phyloP scores from a whole-genome alignment of 92 coral and sea anemone genomes.

The Bergia sp. region DNA sequence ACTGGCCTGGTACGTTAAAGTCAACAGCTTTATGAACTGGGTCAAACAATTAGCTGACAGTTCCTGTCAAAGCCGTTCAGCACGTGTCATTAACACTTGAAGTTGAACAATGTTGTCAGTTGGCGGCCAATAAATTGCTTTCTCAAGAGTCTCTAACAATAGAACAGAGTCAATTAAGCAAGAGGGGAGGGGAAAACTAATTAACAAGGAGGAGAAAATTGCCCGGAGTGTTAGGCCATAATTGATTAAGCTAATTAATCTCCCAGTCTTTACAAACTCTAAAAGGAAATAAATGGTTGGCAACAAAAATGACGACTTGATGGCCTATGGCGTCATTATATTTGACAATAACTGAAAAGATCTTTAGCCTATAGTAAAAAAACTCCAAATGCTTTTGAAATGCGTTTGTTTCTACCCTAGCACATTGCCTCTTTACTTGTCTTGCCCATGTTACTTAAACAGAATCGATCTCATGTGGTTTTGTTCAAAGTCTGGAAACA shows the following conservation, averaged over 20 bases:
- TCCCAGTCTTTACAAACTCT: constrained; percentile 49
- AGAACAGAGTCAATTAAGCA: constrained; percentile 41
- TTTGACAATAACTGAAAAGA: constrained; percentile 25
- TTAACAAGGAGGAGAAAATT: constrained; percentile 90
- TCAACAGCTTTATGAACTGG: constrained; percentile 44
- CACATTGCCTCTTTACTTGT: not conserved
- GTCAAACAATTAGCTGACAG: constrained; percentile 31
- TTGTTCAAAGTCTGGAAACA: not conserved
- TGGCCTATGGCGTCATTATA: constrained; percentile 38
- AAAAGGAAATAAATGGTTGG: constrained; percentile 42
- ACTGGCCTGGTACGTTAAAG: constrained; percentile 10
- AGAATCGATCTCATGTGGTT: not conserved
- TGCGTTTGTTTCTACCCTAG: not conserved
- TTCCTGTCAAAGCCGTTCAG: constrained; percentile 43
- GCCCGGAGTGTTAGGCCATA: constrained; percentile 72
- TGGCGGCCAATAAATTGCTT: constrained; percentile 60
- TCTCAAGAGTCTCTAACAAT: constrained; percentile 59
- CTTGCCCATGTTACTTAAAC: not conserved
- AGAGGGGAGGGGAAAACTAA: constrained; percentile 90
- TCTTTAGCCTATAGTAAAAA: constrained; percentile 4
- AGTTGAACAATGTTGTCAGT: constrained; percentile 56
- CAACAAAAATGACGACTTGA: constrained; percentile 43
- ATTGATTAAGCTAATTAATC: constrained; percentile 76
- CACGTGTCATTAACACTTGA: constrained; percentile 81
- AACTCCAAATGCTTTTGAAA: constrained; percentile 4